Conservation (phyloP, 1,140 invertebrate genomes). For the Psix sp. region DNA sequence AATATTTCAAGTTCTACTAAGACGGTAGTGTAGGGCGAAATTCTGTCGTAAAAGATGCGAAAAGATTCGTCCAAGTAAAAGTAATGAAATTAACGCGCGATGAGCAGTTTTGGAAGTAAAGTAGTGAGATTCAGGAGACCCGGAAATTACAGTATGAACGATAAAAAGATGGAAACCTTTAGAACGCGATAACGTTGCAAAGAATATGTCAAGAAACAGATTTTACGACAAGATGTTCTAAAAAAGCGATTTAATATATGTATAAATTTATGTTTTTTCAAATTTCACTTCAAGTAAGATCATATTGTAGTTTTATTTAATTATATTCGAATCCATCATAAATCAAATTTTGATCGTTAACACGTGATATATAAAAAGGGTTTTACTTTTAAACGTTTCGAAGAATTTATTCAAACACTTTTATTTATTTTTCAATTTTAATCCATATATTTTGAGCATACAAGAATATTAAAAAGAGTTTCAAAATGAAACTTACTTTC, state of each 20-base stretch:
- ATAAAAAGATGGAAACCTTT: constrained; percentile 60
- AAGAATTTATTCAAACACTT: too few relatives aligned
- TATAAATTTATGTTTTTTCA: constrained; percentile 32
- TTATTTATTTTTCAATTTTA: too few relatives aligned
- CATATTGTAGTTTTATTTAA: constrained; percentile 44
- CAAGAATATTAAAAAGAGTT: too few relatives aligned
- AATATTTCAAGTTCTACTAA: constrained; percentile 50
- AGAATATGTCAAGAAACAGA: constrained; percentile 54
- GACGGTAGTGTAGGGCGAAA: constrained; percentile 28
- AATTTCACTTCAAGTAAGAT: constrained; percentile 37
- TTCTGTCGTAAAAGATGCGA: constrained; percentile 35
- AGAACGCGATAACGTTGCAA: constrained; percentile 52
- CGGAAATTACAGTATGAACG: constrained; percentile 60
- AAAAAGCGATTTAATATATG: constrained; percentile 47
- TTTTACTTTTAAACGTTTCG: too few relatives aligned
- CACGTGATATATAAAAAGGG: too few relatives aligned
- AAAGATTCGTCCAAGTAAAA: constrained; percentile 50
- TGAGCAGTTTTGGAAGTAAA: constrained; percentile 54
- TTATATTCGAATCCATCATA: too few relatives aligned
- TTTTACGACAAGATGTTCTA: constrained; percentile 46
- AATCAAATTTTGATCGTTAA: too few relatives aligned
- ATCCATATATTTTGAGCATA: too few relatives aligned
- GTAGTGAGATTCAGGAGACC: constrained; percentile 52
- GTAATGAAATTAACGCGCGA: constrained; percentile 59
- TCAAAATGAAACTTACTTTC: too few relatives aligned